Conservation (phyloP, 1,140 invertebrate species). For the Tribolium madens region DNA sequence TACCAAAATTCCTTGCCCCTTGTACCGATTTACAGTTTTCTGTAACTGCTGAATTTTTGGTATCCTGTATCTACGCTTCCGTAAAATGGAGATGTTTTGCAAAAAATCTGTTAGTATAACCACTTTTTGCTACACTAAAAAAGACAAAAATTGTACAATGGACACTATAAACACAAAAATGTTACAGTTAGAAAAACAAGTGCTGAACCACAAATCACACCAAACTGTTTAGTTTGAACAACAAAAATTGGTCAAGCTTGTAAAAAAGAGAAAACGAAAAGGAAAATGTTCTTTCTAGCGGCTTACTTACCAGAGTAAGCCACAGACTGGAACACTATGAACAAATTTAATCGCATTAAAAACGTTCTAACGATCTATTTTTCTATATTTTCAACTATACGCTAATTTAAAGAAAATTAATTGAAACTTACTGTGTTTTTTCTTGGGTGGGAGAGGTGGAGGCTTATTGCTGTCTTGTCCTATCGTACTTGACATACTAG, state of each 20-base stretch:
- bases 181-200: slow-evolving; percentile 34
- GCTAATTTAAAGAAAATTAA: background rate
- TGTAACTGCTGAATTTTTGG: no score
- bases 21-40: no score
- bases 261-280: background rate
- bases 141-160: background rate
- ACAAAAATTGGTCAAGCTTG: slow-evolving; percentile 28
- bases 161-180: slow-evolving; percentile 3
- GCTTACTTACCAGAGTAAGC: slow-evolving; percentile 91
- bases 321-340: slow-evolving; percentile 92
- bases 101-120: no score
- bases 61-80: no score
- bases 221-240: slow-evolving; percentile 34
- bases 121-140: background rate
- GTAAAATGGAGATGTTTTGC: no score
- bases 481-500: slow-evolving; percentile 64
- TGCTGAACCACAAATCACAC: slow-evolving; percentile 20
- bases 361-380: slow-evolving; percentile 13
- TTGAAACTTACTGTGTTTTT: slow-evolving; percentile 88
- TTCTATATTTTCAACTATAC: background rate
- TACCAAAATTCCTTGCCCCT: no score
- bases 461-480: slow-evolving; percentile 74
- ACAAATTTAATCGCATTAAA: slow-evolving; percentile 47
- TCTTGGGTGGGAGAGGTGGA: slow-evolving; percentile 90
- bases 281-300: slow-evolving; percentile 38